Conservation (phyloP, 2,113 vertebrate genomes). For the Solea solea region DNA sequence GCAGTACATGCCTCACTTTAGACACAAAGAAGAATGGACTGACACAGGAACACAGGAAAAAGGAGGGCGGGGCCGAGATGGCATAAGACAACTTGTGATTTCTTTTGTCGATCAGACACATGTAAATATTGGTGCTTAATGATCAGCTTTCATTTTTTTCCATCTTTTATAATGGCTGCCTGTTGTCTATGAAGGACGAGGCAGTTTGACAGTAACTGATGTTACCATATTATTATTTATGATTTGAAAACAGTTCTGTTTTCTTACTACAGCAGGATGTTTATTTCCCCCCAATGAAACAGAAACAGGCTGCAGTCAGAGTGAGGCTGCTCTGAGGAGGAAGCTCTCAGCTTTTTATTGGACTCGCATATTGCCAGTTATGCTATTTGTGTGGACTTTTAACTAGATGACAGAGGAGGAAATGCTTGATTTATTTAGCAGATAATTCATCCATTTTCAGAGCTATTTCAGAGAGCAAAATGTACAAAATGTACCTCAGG, state of each 20-base stretch:
- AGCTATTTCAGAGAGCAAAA: slow-evolving; percentile 43
- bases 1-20: slow-evolving; percentile 20
- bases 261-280: background rate
- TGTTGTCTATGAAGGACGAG: too few relatives aligned
- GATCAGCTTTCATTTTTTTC: too few relatives aligned
- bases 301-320: background rate
- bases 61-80: too few relatives aligned
- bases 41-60: slow-evolving; percentile 8
- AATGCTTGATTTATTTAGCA: slow-evolving; percentile 40
- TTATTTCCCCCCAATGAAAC: background rate
- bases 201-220: too few relatives aligned
- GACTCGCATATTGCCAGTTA: slow-evolving; percentile 11
- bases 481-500: slow-evolving; percentile 33
- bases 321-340: background rate
- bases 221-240: too few relatives aligned
- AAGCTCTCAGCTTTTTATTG: background rate
- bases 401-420: background rate
- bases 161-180: too few relatives aligned
- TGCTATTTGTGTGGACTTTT: slow-evolving; percentile 28
- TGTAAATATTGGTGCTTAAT: too few relatives aligned
- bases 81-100: too few relatives aligned
- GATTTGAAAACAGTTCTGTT: background rate
- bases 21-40: too few relatives aligned
- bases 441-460: slow-evolving; percentile 46
- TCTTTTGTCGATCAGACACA: too few relatives aligned